Evolutionary conservation across 2,113 vertebrate species (phyloP), one percentile per base, ranked within the genome.

Genomic region (Tetrax tetrax): DNA sequence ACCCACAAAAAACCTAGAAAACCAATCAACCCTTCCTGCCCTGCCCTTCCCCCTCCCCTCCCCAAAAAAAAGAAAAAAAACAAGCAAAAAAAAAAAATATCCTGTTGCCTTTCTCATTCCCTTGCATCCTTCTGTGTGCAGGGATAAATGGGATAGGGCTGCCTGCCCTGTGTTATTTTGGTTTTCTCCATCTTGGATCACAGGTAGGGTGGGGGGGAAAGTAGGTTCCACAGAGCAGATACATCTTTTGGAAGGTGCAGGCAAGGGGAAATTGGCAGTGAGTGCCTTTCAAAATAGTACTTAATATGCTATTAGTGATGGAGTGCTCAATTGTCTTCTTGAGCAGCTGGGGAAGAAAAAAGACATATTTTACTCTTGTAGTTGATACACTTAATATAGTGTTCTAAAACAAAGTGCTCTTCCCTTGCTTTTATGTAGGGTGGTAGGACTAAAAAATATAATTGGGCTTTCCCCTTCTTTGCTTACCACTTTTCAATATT

Each of bases 351-450:
- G 16, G 41, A 69, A 72, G 47, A 43, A 31, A 66, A 14, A 71
- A 31, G 4, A 1, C 4, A 1, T 79, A 21, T 89, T 71, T 89
- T 87, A 24, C 59, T 71, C 6, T 57, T 76, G 28, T 45, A 53
- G 45, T 51, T 76, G 83, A 84, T 37, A 37, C 6, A 71, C 54
- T 72, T 79, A 23, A 48, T 82, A 20, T 14, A 65, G 50, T 95
- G 69, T 96, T 93, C 90, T 72, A 38, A 88, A 95, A 84, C 69
- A 91, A 66, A 88, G 31, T 37, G 29, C 9, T 75, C 53, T 69
- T 82, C 38, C 22, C 59, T 64, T 89, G 33, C 33, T 90, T 94
- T 93, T 76, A 5, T 33, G 6, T 41, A 50, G 85, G 82, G n/a
- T 66, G 31, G 19, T 60, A 70, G 87, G 70, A 61, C 66, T 85